A percentile compares a stretch with the other conserved stretches of the same genome.
These are phyloP conservation scores for Melanaphis sacchari DNA, from an alignment of 1,140 invertebrate genomes.

Conservation along the genomic window DNA sequence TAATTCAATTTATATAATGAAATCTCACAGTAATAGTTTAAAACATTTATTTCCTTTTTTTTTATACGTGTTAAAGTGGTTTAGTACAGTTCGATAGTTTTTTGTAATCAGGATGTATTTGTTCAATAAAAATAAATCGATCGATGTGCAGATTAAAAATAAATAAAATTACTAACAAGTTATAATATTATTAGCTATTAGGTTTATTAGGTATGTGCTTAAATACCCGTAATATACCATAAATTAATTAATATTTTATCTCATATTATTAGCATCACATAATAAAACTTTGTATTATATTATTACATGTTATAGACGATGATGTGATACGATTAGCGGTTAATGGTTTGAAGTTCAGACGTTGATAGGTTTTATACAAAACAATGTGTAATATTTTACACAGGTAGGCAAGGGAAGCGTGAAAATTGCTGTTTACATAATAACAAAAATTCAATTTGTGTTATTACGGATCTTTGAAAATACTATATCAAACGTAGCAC, in stretches of 20 bases:
- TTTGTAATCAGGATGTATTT: no score
- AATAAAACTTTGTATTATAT: no score
- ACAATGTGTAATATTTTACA: background rate
- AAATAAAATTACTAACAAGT: no score
- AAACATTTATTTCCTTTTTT: no score
- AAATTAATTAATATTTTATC: background rate
- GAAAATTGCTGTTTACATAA: background rate
- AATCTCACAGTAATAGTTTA: no score
- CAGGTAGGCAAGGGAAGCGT: background rate
- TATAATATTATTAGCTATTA: no score
- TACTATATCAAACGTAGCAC: background rate
- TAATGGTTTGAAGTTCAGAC: background rate
- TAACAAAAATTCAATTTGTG: background rate
- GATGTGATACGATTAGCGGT: background rate
- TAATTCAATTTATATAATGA: no score
- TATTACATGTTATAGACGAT: background rate
- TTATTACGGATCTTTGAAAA: background rate
- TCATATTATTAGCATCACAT: background rate
- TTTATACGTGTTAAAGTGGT: no score
- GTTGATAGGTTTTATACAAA: background rate
- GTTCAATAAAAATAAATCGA: no score
- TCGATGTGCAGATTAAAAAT: no score
- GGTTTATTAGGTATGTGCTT: no score
- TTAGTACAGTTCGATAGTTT: no score
- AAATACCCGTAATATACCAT: background rate